Evolutionary conservation across 2,888 invertebrate genomes (phyloP).

Genomic region (Matsumyia berberina): DNA sequence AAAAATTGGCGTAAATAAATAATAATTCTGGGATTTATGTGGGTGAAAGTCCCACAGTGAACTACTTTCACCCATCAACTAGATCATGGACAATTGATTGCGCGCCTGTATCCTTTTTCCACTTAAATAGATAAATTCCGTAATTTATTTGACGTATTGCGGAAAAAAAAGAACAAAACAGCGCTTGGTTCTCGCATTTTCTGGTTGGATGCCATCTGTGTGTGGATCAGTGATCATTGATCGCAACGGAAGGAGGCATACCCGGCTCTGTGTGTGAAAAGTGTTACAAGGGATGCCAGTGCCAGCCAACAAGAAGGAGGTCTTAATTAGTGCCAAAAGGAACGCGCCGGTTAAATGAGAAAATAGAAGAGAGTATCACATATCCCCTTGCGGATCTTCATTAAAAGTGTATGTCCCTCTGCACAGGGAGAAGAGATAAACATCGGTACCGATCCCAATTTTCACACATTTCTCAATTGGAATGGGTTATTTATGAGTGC

Average conservation of each 20-base stretch:
- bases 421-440: constrained; percentile 53
- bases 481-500: constrained; percentile 75
- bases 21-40: constrained; percentile 61
- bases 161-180: no score
- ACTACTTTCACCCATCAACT: constrained; percentile 53
- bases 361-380: constrained; percentile 17
- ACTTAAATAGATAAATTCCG: constrained; percentile 56
- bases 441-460: constrained; percentile 68
- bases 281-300: constrained; percentile 52
- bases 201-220: constrained; percentile 63
- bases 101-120: constrained; percentile 54
- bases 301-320: no score
- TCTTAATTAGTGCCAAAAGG: constrained; percentile 69
- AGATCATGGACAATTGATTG: constrained; percentile 27
- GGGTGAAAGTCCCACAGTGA: constrained; percentile 53
- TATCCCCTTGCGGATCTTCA: constrained; percentile 71
- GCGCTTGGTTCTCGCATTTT: no score
- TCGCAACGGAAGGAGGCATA: constrained; percentile 64
- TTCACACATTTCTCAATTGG: constrained; percentile 71
- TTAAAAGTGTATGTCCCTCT: constrained; percentile 32
- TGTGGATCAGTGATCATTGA: constrained; percentile 45
- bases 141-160: constrained; percentile 31
- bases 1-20: constrained; percentile 45
- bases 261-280: constrained; percentile 35
- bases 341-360: background rate